Evolutionary conservation across 2,888 invertebrate species (phyloP).

Genomic region (Eristalis arbustorum): DNA sequence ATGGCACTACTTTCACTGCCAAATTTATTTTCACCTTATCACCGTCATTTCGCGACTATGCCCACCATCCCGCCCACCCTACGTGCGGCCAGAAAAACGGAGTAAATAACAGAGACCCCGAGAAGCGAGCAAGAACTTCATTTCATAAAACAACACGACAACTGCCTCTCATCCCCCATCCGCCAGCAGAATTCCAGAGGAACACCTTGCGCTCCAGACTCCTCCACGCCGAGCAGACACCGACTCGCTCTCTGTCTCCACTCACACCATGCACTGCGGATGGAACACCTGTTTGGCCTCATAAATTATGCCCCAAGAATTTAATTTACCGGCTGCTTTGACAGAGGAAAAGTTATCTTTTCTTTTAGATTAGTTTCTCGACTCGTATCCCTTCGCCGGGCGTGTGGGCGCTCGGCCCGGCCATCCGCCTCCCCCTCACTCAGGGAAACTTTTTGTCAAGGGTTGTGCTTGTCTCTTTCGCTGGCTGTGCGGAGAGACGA

Average conservation of each 20-base stretch:
- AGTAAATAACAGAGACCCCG: constrained; percentile 42
- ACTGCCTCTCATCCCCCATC: constrained; percentile 12
- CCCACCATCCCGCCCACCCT: not conserved
- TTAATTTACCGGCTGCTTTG: constrained; percentile 73
- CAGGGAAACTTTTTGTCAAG: not conserved
- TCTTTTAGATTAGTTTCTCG: constrained; percentile 69
- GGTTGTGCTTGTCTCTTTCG: constrained; percentile 8
- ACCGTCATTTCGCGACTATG: not conserved
- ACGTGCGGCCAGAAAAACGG: not conserved
- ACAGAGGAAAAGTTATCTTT: constrained; percentile 71
- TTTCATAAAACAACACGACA: constrained; percentile 60
- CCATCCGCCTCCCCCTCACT: not conserved
- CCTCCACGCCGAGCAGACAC: not conserved
- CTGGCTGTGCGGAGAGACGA: constrained; percentile 34
- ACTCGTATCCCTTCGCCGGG: constrained; percentile 4
- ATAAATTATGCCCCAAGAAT: constrained; percentile 76
- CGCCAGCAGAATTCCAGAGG: constrained; percentile 14
- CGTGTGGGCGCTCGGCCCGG: too few species aligned
- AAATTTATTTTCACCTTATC: constrained; percentile 52
- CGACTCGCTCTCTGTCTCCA: too few species aligned
- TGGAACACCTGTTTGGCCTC: constrained; percentile 76
- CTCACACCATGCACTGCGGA: constrained; percentile 41
- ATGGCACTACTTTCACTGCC: constrained; percentile 4
- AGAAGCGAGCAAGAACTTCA: constrained; percentile 18
- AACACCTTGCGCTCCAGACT: constrained; percentile 19